Evolutionary conservation across 2,888 invertebrate genomes (phyloP).

Genomic region (Athalia circularis): DNA sequence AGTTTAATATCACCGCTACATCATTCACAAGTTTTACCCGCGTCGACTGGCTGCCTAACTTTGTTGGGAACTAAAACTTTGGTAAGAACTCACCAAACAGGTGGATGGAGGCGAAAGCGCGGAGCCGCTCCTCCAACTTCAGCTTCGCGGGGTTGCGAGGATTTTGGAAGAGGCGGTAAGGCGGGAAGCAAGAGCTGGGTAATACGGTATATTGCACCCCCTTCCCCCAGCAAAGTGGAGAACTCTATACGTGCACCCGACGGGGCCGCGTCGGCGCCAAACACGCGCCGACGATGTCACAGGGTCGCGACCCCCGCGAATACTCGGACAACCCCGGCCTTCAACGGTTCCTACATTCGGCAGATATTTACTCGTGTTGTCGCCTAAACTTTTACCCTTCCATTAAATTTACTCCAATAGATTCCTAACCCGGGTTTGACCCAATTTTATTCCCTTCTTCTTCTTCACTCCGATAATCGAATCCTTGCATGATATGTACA

Average conservation of each 20-base stretch:
- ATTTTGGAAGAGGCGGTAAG: not conserved
- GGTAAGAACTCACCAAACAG: constrained; percentile 63
- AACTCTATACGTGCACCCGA: not conserved
- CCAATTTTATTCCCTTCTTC: too few species aligned
- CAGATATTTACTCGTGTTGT: not conserved
- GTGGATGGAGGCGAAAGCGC: constrained; percentile 54
- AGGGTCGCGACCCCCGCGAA: constrained; percentile 40
- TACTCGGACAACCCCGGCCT: constrained; percentile 34
- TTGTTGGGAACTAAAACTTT: constrained; percentile 59
- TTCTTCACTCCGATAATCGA: too few species aligned
- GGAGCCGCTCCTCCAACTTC: not conserved
- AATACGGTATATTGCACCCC: not conserved
- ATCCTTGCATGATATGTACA: too few species aligned
- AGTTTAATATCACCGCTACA: constrained; percentile 32
- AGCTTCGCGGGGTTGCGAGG: not conserved
- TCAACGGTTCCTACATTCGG: not conserved
- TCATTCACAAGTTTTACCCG: constrained; percentile 24
- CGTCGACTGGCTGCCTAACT: constrained; percentile 18
- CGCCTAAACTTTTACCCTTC: too few species aligned
- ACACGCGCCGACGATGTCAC: constrained; percentile 23
- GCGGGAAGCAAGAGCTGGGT: not conserved
- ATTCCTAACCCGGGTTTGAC: too few species aligned
- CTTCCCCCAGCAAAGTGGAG: not conserved
- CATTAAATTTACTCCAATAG: too few species aligned
- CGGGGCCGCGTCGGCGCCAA: constrained; percentile 30